phyloP scores from a whole-genome alignment of 1,140 invertebrate genomes.

The Plodia interpunctella region DNA sequence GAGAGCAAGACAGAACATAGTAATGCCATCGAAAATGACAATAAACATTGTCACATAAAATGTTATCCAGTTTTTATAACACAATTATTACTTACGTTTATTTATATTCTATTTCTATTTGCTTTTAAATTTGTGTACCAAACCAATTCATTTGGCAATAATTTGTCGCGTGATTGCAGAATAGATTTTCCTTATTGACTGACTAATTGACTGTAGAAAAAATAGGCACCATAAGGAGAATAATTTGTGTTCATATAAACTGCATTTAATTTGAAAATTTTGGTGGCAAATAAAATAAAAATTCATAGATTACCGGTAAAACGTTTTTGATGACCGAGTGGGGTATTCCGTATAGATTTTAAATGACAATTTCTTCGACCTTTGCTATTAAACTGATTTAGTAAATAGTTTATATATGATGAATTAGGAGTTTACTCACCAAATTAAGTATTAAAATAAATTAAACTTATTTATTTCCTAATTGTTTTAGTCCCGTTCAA shows the following conservation, averaged over 20 bases:
- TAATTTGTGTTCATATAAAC: too few relatives aligned
- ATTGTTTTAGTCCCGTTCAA: constrained; percentile 49
- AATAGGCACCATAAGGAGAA: too few relatives aligned
- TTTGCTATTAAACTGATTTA: neutral
- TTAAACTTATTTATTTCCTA: constrained; percentile 65
- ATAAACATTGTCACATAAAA: neutral
- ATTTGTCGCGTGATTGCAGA: too few relatives aligned
- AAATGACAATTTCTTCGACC: neutral
- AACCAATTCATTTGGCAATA: too few relatives aligned
- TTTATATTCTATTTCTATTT: too few relatives aligned
- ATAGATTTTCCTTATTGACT: too few relatives aligned
- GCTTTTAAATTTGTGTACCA: too few relatives aligned
- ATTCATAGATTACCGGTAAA: constrained; percentile 1
- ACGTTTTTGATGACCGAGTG: constrained; percentile 1
- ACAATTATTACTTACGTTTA: too few relatives aligned
- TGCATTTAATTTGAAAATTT: neutral
- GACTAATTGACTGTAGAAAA: too few relatives aligned
- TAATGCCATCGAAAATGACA: neutral
- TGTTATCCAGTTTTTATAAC: too few relatives aligned
- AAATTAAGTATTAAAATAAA: constrained; percentile 44
- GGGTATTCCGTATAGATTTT: neutral
- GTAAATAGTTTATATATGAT: neutral
- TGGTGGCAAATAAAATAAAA: neutral
- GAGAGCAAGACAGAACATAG: neutral
- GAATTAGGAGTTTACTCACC: constrained; percentile 42